Evolutionary conservation across 2,113 vertebrate genomes (phyloP).

Genomic region (Motacilla tschutschensis): DNA sequence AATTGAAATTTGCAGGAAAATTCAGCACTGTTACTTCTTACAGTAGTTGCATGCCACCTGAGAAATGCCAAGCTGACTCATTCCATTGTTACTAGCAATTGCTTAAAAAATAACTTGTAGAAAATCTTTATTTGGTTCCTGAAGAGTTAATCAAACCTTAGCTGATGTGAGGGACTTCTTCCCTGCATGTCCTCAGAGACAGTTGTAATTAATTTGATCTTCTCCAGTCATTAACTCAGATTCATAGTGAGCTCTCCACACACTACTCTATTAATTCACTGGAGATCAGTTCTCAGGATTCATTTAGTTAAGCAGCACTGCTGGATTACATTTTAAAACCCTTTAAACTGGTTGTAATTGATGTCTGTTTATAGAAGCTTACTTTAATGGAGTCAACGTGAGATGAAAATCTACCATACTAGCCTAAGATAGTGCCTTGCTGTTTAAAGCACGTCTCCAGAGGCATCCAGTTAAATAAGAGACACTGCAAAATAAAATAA

Average conservation of each 20-base stretch:
- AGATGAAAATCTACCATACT: slow-evolving; percentile 64
- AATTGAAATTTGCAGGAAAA: not conserved
- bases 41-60: not conserved
- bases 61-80: not conserved
- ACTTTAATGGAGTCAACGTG: slow-evolving; percentile 76
- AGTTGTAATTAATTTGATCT: slow-evolving; percentile 84
- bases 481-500: slow-evolving; percentile 57
- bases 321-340: slow-evolving; percentile 82
- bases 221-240: slow-evolving; percentile 81
- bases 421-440: slow-evolving; percentile 36
- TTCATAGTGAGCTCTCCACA: slow-evolving; percentile 70
- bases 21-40: not conserved
- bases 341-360: slow-evolving; percentile 84
- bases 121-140: slow-evolving; percentile 26
- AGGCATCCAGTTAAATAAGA: slow-evolving; percentile 61
- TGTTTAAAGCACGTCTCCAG: slow-evolving; percentile 48
- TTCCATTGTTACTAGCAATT: not conserved
- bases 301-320: slow-evolving; percentile 82
- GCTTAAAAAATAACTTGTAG: not conserved
- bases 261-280: slow-evolving; percentile 80
- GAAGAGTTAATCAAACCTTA: slow-evolving; percentile 71
- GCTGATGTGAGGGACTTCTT: slow-evolving; percentile 67
- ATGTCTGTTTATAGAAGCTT: slow-evolving; percentile 82
- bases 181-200: slow-evolving; percentile 74
- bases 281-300: slow-evolving; percentile 78